phyloP scores from a whole-genome alignment of 2,888 invertebrate species.

The Bugulina stolonifera region DNA sequence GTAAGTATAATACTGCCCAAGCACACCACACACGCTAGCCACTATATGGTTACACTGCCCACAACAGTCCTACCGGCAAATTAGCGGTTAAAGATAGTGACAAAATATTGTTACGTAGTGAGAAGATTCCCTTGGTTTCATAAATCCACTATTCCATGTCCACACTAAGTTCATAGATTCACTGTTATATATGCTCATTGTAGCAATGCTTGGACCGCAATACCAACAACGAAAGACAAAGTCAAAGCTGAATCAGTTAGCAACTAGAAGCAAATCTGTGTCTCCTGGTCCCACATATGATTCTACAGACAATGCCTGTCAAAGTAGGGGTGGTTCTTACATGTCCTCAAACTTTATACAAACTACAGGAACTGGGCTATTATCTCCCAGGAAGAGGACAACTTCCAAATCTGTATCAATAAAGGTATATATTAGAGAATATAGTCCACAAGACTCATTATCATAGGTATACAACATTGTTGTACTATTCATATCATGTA shows the following conservation, averaged over 20 bases:
- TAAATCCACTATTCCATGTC: too few species aligned
- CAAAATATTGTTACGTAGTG: too few species aligned
- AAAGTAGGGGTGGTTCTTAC: background rate
- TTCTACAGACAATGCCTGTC: background rate
- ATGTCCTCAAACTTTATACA: background rate
- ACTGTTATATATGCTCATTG: too few species aligned
- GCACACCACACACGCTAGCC: background rate
- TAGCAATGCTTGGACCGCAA: slow-evolving; percentile 47
- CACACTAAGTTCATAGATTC: too few species aligned
- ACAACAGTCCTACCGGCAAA: too few species aligned
- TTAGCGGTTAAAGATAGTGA: too few species aligned
- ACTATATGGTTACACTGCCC: background rate
- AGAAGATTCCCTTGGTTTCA: too few species aligned
- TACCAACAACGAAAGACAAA: slow-evolving; percentile 40
- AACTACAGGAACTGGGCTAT: background rate
- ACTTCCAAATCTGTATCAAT: background rate
- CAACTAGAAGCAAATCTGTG: background rate
- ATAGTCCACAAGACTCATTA: too few species aligned
- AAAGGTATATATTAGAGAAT: background rate
- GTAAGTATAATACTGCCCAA: slow-evolving; percentile 32
- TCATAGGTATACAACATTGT: too few species aligned
- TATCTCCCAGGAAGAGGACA: background rate
- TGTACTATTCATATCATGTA: too few species aligned
- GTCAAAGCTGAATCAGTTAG: background rate
- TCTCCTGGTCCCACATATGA: background rate